These are phyloP conservation scores for Oophaga sylvatica DNA, from an alignment of 2,797 vertebrate species.

Conservation along the genomic window DNA sequence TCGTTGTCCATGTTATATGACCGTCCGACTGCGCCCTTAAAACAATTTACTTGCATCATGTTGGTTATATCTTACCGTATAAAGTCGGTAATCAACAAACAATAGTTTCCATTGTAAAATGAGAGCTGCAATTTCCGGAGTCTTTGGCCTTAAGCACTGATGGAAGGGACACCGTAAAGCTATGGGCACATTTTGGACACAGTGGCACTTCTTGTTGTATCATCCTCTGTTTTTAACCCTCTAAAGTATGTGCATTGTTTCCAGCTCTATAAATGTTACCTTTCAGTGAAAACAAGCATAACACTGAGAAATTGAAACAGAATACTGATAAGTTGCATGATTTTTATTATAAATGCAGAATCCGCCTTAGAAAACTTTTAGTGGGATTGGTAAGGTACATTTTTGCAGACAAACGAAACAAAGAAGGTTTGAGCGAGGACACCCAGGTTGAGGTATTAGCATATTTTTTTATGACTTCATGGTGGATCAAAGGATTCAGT, in stretches of 20 bases:
- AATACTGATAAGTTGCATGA: not conserved
- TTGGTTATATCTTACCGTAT: too few relatives aligned
- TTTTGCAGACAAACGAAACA: not conserved
- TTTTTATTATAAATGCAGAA: not conserved
- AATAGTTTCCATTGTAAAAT: too few relatives aligned
- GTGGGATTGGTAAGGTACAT: not conserved
- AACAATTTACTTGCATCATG: too few relatives aligned
- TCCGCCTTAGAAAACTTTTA: not conserved
- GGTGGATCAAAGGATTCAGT: not conserved
- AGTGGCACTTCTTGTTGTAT: too few relatives aligned
- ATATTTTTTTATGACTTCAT: constrained; percentile 2
- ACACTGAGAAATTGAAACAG: not conserved
- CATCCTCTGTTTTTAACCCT: too few relatives aligned
- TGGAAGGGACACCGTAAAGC: too few relatives aligned
- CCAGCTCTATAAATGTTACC: not conserved
- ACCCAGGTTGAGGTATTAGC: constrained; percentile 1
- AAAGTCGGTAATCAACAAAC: too few relatives aligned
- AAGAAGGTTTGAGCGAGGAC: constrained; percentile 1
- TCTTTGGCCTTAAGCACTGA: too few relatives aligned
- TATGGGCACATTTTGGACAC: too few relatives aligned
- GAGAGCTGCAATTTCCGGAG: too few relatives aligned
- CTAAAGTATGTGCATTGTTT: not conserved
- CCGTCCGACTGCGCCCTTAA: too few relatives aligned
- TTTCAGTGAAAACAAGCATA: not conserved
- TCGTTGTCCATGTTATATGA: too few relatives aligned